These are phyloP conservation scores for Terrapene triunguis DNA, from an alignment of 2,113 vertebrate genomes.

Conservation along the genomic window DNA sequence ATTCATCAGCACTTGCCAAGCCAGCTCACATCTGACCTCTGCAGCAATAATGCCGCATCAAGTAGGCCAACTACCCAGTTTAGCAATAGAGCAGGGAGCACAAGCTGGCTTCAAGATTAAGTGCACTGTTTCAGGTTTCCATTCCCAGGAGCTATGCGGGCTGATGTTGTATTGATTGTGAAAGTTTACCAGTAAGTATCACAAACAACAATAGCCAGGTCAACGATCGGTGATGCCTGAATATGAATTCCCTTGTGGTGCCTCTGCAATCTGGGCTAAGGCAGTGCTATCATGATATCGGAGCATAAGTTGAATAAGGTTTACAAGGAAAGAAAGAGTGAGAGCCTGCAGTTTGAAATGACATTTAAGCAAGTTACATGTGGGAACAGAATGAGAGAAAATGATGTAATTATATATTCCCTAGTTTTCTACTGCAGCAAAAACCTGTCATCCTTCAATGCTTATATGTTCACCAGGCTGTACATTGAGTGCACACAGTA, in stretches of 20 bases:
- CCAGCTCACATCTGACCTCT: conserved; percentile 95
- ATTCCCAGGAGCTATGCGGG: conserved; percentile 92
- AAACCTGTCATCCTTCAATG: conserved; percentile 59
- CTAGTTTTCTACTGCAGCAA: conserved; percentile 60
- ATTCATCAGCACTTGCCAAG: conserved; percentile 91
- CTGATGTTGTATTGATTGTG: conserved; percentile 97
- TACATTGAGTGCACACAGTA: neutral
- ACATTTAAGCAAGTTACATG: conserved; percentile 93
- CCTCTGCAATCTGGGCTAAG: conserved; percentile 63
- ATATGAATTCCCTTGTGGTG: conserved; percentile 83
- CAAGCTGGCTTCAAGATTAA: conserved; percentile 95
- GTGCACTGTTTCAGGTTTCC: conserved; percentile 91
- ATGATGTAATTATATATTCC: conserved; percentile 90
- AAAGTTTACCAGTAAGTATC: conserved; percentile 98
- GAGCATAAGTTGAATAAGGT: conserved; percentile 82
- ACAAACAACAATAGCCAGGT: conserved; percentile 97
- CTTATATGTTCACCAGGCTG: conserved; percentile 37
- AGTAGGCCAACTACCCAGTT: conserved; percentile 96
- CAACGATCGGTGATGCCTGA: conserved; percentile 92
- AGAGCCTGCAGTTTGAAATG: conserved; percentile 83
- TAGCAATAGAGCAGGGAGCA: conserved; percentile 95
- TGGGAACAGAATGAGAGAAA: conserved; percentile 87
- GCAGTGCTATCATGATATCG: conserved; percentile 83
- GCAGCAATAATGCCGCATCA: conserved; percentile 97
- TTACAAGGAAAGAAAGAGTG: conserved; percentile 71